A percentile compares a stretch with the other conserved stretches of the same genome.
These are phyloP conservation scores for Sprattus sprattus DNA, from an alignment of 2,113 vertebrate species.

Conservation along the genomic window DNA sequence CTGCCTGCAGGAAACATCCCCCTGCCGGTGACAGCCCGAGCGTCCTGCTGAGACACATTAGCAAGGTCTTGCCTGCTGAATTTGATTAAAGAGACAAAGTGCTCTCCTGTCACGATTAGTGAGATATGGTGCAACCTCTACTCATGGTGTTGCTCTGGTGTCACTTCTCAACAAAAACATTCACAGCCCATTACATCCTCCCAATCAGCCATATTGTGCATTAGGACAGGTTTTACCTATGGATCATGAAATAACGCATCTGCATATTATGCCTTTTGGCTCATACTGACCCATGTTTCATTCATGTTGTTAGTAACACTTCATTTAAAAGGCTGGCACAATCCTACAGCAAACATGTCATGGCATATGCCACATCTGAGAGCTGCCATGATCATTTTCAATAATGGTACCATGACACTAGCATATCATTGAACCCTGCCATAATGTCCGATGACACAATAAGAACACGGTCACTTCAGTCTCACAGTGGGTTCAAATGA, in stretches of 20 bases:
- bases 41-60: constrained; percentile 48
- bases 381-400: too few species aligned
- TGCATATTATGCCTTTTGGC: background rate
- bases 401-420: too few species aligned
- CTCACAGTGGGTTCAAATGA: too few species aligned
- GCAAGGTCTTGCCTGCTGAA: constrained; percentile 34
- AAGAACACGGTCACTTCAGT: too few species aligned
- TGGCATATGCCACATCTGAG: too few species aligned
- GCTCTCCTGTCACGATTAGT: constrained; percentile 24
- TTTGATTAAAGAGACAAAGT: constrained; percentile 49
- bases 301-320: too few species aligned
- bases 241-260: too few species aligned
- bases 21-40: constrained; percentile 16
- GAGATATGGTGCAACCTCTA: constrained; percentile 23
- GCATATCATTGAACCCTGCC: too few species aligned
- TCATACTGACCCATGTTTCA: background rate
- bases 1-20: constrained; percentile 23
- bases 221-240: constrained; percentile 26
- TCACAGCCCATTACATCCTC: constrained; percentile 32
- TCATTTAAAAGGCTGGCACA: too few species aligned
- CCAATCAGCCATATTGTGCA: constrained; percentile 51
- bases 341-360: too few species aligned
- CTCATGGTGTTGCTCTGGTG: constrained; percentile 36
- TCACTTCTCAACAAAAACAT: constrained; percentile 30
- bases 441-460: too few species aligned